phyloP scores from a whole-genome alignment of 1,140 invertebrate genomes.

The Zophobas atratus region DNA sequence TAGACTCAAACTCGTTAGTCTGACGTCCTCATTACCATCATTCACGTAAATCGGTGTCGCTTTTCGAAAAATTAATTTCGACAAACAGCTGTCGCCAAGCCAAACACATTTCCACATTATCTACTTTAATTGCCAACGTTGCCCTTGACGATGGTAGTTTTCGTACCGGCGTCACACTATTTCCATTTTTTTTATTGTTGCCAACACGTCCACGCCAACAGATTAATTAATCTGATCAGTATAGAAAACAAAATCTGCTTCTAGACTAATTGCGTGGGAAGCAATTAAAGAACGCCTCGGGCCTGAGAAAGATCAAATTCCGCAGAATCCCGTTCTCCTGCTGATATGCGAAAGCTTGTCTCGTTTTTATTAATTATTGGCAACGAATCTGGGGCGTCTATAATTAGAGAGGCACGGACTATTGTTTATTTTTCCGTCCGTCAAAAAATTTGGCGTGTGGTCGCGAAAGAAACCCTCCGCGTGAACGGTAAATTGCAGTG shows the following conservation, averaged over 20 bases:
- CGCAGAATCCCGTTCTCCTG: background rate
- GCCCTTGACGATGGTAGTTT: slow-evolving; percentile 20
- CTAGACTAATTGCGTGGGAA: slow-evolving; percentile 17
- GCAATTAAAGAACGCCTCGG: slow-evolving; percentile 15
- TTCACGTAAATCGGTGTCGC: slow-evolving; percentile 13
- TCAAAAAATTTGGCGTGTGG: too few relatives aligned
- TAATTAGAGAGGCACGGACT: slow-evolving; percentile 19
- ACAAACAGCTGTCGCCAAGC: slow-evolving; percentile 26
- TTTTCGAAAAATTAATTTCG: slow-evolving; percentile 35
- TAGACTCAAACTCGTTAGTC: slow-evolving; percentile 34
- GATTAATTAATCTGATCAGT: background rate
- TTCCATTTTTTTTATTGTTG: background rate
- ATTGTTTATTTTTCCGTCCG: slow-evolving; percentile 13
- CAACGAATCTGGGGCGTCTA: slow-evolving; percentile 22
- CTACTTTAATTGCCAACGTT: slow-evolving; percentile 7
- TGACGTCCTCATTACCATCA: slow-evolving; percentile 19
- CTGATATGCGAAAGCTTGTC: background rate
- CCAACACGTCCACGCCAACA: background rate
- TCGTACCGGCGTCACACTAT: slow-evolving; percentile 9
- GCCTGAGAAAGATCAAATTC: slow-evolving; percentile 2
- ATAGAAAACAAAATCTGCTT: background rate
- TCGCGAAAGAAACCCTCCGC: too few relatives aligned
- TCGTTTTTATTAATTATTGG: slow-evolving; percentile 26
- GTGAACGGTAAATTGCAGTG: too few relatives aligned
- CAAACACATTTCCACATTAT: slow-evolving; percentile 31